Evolutionary conservation across 2,888 invertebrate genomes (phyloP), one percentile per base, ranked within the genome.

Genomic region (Autographa pulchrina): DNA sequence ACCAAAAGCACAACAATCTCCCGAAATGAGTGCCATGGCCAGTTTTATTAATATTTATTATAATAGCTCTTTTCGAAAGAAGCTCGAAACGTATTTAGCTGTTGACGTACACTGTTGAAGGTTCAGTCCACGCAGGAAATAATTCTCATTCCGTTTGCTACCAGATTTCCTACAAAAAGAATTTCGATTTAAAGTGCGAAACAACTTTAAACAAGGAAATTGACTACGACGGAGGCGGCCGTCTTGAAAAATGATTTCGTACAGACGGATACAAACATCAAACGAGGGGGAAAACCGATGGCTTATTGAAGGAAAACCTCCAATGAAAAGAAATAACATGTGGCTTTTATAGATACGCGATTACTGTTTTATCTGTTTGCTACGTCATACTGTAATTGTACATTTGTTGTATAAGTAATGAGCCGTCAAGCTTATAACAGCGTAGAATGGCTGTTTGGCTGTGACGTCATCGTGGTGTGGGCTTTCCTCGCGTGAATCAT

Each of bases 401-500:
- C n/a, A 65, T 72, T 62, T 61, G 43, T 75, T 72, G 38, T 54
- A 62, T 63, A 73, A 73, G 32, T 7, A 72, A 68, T 71, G 41
- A 72, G 76, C 67, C 81, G 78, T 80, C 83, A 85, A 68, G 67
- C 84, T 84, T 82, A 80, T 78, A 83, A 82, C 78, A 72, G 62
- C 58, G 70, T 72, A 65, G 81, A 82, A 77, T 82, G 77, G 78
- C 67, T 78, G 77, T 80, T 77, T 72, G 66, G 35, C 62, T 64
- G 62, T 93, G 93, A 92, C 93, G 93, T 92, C 93, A 92, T 72
- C 38, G n/a, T 25, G 62, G 65, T 65, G 70, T 77, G 93, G 93
- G 92, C 88, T 93, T 93, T 88, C 93, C 93, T 93, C 84, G 76
- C 72, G 79, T 93, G 93, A 93, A 79, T 93, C 93, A 93, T 85